These are phyloP conservation scores for Galagoides demidoff DNA, from an alignment of 2,797 vertebrate genomes.

Conservation along the genomic window DNA sequence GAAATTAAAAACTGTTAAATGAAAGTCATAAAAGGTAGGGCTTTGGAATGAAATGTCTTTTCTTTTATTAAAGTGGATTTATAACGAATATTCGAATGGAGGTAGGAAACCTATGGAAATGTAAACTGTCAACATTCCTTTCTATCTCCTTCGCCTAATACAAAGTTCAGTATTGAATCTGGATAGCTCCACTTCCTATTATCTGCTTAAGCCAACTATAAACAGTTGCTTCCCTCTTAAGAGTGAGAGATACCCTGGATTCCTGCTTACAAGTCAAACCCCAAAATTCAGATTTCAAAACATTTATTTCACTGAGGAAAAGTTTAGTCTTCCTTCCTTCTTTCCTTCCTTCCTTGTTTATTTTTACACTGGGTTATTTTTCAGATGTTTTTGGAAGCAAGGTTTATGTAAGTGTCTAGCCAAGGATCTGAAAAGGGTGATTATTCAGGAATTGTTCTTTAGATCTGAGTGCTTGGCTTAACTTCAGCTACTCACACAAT, in stretches of 20 bases:
- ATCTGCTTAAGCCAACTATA: neutral
- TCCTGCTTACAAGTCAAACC: neutral
- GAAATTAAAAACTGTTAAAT: neutral
- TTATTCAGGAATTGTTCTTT: neutral
- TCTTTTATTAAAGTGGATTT: neutral
- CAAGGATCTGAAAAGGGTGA: neutral
- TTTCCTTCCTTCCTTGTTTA: neutral
- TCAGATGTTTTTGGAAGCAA: neutral
- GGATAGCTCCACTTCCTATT: neutral
- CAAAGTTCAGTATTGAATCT: neutral
- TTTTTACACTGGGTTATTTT: constrained; percentile 4
- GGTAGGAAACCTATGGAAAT: neutral
- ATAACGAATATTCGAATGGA: neutral
- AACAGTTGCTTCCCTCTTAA: neutral
- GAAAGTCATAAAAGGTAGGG: neutral
- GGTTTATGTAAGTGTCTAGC: neutral
- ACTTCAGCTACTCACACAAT: neutral
- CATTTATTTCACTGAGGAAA: neutral
- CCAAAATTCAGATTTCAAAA: neutral
- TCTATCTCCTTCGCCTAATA: neutral
- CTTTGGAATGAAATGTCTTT: neutral
- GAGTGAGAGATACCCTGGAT: neutral
- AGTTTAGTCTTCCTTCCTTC: neutral
- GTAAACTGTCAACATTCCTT: neutral
- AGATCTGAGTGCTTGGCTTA: neutral